Base-by-base conservation (phyloP, 2,113 vertebrate species). In the Clarias magur region DNA sequence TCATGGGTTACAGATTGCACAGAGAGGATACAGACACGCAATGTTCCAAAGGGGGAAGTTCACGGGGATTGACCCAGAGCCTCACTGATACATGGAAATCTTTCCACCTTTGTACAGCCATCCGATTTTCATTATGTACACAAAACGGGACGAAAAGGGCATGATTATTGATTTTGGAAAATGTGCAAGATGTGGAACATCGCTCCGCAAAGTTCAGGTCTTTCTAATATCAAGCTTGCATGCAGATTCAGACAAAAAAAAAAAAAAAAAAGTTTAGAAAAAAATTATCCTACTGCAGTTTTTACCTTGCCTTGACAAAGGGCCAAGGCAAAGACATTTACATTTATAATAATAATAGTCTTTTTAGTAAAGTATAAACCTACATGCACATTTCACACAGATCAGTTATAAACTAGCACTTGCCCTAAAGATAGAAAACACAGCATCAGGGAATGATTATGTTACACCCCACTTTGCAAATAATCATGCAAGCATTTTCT, bases 91-190 rank as follows among this genome's bases (percentile, higher is more conserved):
- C 86, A 86, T 90, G 70, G 88, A 86, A 90, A 88, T 75, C 75
- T 72, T 67, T 86, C 59, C 56, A 90, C 89, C 91, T 91, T 90
- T 91, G 91, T 79, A 87, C 87, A 85, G 70, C 56, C 34, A 67
- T 79, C 57, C 6, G 34, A 42, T 34, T 23, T 12, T 59, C 65
- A 56, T 81, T 80, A 78, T 88, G 75, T 89, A 72, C 57, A 86
- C 84, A 82, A 67, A 88, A 63, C 16, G 25, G 48, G 25, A 27
- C 12, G 25, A 54, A 78, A 65, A 60, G 27, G 56, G 48, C 54
- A 84, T 65, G 19, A 82, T 48, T 57, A 89, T 73, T 65, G 57
- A 88, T 88, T 86, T 59, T 54, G 83, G 80, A 57, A 86, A 12
- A 25, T 11, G 60, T 56, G 65, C 16, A 63, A 87, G 84, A 82